Evolutionary conservation across 1,140 invertebrate genomes (phyloP).

Genomic region (Drosophila parvula): DNA sequence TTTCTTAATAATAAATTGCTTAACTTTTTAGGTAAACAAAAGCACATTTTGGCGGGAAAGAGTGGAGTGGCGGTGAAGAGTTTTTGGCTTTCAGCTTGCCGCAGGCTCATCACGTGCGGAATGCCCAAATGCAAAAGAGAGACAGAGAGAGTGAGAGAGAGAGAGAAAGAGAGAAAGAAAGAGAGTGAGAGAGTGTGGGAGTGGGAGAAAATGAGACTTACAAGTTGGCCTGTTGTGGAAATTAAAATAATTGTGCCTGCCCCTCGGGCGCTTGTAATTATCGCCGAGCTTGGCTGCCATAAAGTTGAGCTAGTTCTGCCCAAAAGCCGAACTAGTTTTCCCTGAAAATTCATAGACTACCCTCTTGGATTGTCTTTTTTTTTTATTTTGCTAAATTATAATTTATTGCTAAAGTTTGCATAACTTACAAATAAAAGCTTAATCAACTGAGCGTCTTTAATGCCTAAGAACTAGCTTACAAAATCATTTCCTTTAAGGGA

Average conservation of each 20-base stretch:
- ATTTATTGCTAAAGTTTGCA: constrained; percentile 16
- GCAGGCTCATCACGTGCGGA: constrained; percentile 62
- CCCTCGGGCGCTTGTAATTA: constrained; percentile 45
- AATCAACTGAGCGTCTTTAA: background rate
- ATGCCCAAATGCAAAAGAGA: constrained; percentile 8
- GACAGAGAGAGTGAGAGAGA: background rate
- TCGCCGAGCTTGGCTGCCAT: constrained; percentile 13
- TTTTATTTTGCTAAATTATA: constrained; percentile 6
- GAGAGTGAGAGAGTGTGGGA: background rate
- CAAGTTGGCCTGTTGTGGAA: constrained; percentile 43
- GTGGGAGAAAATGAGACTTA: constrained; percentile 19
- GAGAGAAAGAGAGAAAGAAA: background rate
- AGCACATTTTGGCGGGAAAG: constrained; percentile 48
- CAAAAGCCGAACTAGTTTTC: constrained; percentile 9
- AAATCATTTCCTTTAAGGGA: too few species aligned
- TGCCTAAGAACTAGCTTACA: too few species aligned
- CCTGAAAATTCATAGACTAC: constrained; percentile 7
- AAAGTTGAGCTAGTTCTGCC: constrained; percentile 29
- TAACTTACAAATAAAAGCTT: background rate
- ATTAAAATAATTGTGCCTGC: constrained; percentile 46
- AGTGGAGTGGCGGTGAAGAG: constrained; percentile 11
- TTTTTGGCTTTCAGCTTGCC: constrained; percentile 57
- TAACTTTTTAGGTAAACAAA: constrained; percentile 80
- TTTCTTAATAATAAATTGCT: constrained; percentile 80
- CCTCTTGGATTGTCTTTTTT: constrained; percentile 6